Evolutionary conservation across 2,888 invertebrate species (phyloP), one percentile per base, ranked within the genome.

Genomic region (Pristionchus mayeri): DNA sequence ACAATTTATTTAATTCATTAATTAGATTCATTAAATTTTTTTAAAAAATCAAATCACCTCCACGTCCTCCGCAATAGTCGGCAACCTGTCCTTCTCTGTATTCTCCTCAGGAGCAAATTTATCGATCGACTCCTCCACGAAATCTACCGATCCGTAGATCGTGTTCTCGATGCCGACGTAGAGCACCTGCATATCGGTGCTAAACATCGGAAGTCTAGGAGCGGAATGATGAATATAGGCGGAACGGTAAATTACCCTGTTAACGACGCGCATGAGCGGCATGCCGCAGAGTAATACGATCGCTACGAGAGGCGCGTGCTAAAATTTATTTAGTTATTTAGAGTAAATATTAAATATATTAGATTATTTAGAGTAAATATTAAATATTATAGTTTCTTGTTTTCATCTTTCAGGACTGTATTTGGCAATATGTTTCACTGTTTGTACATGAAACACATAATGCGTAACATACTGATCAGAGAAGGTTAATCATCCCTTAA

Each of bases 91-190:
- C 18, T 30, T n/a, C 27, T 54, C 71, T 44, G 1, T 11, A 4
- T 30, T 30, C 48, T 18, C 50, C 30, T 30, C 30, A 3, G 76
- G 48, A 0, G 76, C 76, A 13, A 50, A 9, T 11, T 18, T 7
- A 50, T 78, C 76, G 76, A 78, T 78, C 21, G 76, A 48, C 2
- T 50, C 4, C 76, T 78, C 76, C 18, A 78, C 40, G 27, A 78
- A 48, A 3, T 37, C 40, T 40, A 80, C 30, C 24, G 80, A 57
- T 16, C 40, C 57, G 57, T 27, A 80, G 16, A 80, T 54, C 11
- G 57, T 40, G 57, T 80, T 80, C 80, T 80, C 80, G 57, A 80
- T 80, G 76, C 76, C 76, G 24, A 78, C 50, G 76, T 78, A 78
- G 11, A 78, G 76, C 50, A 78, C 76, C 71, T 71, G 40, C 40